phyloP scores from a whole-genome alignment of 2,113 vertebrate genomes.

The Chaetops frenatus region DNA sequence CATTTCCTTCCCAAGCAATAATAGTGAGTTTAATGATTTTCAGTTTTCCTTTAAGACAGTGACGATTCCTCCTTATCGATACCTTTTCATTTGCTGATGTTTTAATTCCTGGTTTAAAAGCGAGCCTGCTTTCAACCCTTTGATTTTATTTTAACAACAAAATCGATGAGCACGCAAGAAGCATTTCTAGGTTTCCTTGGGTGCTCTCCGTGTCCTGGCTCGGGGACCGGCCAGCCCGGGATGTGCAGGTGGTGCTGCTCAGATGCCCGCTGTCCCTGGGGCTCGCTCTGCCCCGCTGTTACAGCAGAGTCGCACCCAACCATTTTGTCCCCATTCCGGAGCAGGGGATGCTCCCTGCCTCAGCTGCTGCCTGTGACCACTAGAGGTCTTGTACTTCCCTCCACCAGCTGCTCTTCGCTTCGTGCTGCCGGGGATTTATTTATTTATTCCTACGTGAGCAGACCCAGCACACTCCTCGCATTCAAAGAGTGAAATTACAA shows the following conservation, averaged over 20 bases:
- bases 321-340: not conserved
- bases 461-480: slow-evolving; percentile 68
- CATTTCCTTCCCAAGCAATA: not conserved
- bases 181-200: not conserved
- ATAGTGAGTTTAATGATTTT: not conserved
- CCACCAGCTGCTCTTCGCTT: slow-evolving; percentile 47
- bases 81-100: not conserved
- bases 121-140: not conserved
- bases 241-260: not conserved
- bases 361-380: slow-evolving; percentile 65
- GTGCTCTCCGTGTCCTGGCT: fast-evolving
- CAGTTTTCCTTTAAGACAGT: not conserved
- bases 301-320: not conserved
- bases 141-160: not conserved
- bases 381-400: slow-evolving; percentile 73
- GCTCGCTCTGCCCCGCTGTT: not conserved
- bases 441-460: slow-evolving; percentile 78
- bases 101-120: not conserved
- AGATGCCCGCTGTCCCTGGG: not conserved
- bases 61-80: not conserved
- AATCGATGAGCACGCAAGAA: fast-evolving
- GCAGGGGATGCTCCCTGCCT: not conserved
- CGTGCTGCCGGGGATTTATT: slow-evolving; percentile 63
- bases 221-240: no score
- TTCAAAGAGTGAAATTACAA: slow-evolving; percentile 67